Conservation (phyloP, 2,113 vertebrate species). For the Scalopus aquaticus region DNA sequence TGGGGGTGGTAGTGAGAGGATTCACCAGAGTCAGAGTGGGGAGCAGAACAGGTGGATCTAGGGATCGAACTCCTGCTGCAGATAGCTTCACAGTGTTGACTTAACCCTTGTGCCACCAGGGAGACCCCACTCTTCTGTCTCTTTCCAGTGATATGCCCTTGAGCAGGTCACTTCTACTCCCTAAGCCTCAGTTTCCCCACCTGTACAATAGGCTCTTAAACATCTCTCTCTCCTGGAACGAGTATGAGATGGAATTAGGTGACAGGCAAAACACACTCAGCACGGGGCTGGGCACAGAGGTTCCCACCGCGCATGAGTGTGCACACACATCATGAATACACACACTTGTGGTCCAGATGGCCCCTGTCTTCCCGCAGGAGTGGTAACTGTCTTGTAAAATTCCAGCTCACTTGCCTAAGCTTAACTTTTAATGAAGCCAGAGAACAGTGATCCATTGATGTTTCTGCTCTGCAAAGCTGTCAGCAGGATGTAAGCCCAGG, state of each 20-base stretch:
- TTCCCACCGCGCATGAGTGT: rapidly evolving
- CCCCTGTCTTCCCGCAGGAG: neutral
- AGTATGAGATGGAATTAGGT: neutral
- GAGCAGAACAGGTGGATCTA: too few relatives aligned
- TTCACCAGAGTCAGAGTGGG: too few relatives aligned
- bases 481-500: neutral
- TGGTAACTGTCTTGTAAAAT: neutral
- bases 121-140: neutral
- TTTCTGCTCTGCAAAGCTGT: neutral
- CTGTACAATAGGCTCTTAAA: neutral
- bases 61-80: too few relatives aligned
- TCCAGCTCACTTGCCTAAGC: neutral
- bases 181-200: neutral
- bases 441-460: neutral
- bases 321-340: neutral
- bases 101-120: too few relatives aligned
- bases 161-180: neutral
- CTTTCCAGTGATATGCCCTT: neutral
- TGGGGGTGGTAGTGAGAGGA: too few relatives aligned
- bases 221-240: neutral
- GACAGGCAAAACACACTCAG: neutral
- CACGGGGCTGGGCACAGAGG: neutral
- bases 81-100: too few relatives aligned
- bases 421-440: slow-evolving; percentile 68
- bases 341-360: neutral